Conservation (phyloP, 2,113 vertebrate species). For the Forbesichthys papilliferus region DNA sequence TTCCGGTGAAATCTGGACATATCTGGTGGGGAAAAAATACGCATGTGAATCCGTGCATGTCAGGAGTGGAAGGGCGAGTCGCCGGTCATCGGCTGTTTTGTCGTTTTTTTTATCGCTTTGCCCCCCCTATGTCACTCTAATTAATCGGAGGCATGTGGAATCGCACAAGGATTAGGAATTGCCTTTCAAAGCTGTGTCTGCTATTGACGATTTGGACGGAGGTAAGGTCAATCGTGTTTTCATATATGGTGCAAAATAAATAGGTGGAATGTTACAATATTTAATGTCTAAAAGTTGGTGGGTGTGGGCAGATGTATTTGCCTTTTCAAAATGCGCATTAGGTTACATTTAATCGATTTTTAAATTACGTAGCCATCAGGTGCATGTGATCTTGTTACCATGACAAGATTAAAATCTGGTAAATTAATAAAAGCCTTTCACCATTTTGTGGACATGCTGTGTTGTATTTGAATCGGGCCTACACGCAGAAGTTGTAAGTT, state of each 20-base stretch:
- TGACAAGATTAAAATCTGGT: conserved; percentile 55
- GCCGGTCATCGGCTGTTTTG: conserved; percentile 74
- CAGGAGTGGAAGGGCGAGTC: conserved; percentile 70
- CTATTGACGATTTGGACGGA: conserved; percentile 78
- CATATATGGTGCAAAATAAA: conserved; percentile 19
- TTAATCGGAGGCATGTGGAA: conserved; percentile 82
- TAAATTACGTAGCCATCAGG: conserved; percentile 66
- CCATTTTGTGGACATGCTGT: conserved; percentile 32
- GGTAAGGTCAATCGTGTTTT: conserved; percentile 64
- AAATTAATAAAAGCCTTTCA: conserved; percentile 36
- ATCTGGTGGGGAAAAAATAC: conserved; percentile 47
- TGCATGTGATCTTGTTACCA: conserved; percentile 68
- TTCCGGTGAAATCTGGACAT: conserved; percentile 54
- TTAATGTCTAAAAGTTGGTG: conserved; percentile 70
- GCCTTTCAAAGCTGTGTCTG: conserved; percentile 74
- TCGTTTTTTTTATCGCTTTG: conserved; percentile 54
- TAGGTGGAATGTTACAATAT: conserved; percentile 32
- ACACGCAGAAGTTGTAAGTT: conserved; percentile 53
- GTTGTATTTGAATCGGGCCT: conserved; percentile 30
- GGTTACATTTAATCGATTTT: conserved; percentile 66
- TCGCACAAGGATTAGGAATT: conserved; percentile 75
- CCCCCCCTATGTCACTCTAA: conserved; percentile 64
- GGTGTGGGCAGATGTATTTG: conserved; percentile 55
- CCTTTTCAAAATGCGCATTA: conserved; percentile 34
- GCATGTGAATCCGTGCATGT: conserved; percentile 69